phyloP scores from a whole-genome alignment of 2,797 vertebrate genomes.

The Catostomus latipinnis region DNA sequence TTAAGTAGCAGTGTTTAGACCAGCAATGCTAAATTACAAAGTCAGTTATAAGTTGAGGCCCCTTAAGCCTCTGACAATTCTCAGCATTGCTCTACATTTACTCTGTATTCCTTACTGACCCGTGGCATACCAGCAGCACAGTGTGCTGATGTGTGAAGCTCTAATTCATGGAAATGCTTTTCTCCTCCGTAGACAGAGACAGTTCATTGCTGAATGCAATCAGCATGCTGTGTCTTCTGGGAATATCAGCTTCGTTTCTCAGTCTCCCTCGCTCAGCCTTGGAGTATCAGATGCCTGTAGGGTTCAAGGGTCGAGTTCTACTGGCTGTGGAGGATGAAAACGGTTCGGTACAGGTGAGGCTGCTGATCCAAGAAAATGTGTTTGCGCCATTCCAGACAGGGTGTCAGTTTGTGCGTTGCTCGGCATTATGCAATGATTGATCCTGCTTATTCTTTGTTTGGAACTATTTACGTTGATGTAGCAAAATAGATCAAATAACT shows the following conservation, averaged over 20 bases:
- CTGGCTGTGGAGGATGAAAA: constrained; percentile 65
- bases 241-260: constrained; percentile 64
- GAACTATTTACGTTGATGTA: too few relatives aligned
- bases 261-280: constrained; percentile 20
- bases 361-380: background rate
- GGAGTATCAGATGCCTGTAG: background rate
- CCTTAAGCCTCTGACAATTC: background rate
- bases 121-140: background rate
- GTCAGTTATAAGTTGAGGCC: too few relatives aligned
- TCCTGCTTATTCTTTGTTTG: too few relatives aligned
- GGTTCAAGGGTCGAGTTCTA: constrained; percentile 79
- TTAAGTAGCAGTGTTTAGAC: too few relatives aligned
- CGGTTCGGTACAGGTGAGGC: constrained; percentile 61
- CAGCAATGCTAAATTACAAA: background rate
- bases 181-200: constrained; percentile 51
- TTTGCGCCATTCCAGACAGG: too few relatives aligned
- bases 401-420: too few relatives aligned
- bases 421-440: too few relatives aligned
- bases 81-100: background rate
- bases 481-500: too few relatives aligned
- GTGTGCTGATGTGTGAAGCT: constrained; percentile 27
- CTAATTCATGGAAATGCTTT: background rate
- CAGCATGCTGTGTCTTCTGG: constrained; percentile 77
- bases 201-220: constrained; percentile 70
- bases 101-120: background rate